Evolutionary conservation across 2,888 invertebrate genomes (phyloP).

Genomic region (Mantis religiosa): DNA sequence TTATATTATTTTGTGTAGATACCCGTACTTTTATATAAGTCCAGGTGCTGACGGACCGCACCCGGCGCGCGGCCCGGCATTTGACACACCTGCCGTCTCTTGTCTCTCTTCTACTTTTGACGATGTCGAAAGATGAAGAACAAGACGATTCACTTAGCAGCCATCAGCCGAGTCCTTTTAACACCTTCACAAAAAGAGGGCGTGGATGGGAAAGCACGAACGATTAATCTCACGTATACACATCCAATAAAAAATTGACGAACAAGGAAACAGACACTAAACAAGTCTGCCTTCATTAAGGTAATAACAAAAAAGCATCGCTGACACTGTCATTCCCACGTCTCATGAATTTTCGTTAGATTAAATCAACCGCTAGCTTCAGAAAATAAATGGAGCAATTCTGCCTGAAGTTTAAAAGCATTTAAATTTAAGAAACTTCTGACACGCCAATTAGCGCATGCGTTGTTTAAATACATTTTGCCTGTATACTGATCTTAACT

Average conservation of each 20-base stretch:
- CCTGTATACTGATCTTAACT: neutral
- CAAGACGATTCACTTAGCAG: neutral
- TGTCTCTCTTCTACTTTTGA: neutral
- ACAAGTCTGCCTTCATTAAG: neutral
- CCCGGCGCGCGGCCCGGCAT: neutral
- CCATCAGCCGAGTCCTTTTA: neutral
- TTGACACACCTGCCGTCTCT: neutral
- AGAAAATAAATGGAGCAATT: neutral
- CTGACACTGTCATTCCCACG: neutral
- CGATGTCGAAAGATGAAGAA: neutral
- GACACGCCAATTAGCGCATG: neutral
- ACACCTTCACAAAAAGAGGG: neutral
- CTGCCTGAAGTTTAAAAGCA: neutral
- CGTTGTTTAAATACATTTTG: neutral
- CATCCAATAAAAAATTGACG: neutral
- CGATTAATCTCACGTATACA: neutral
- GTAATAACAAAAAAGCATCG: neutral
- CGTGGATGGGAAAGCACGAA: neutral
- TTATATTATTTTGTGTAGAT: too few relatives aligned
- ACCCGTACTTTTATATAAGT: neutral
- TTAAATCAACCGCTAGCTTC: neutral
- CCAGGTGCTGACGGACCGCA: neutral
- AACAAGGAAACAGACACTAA: neutral
- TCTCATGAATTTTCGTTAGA: neutral
- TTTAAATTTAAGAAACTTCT: neutral